phyloP scores from a whole-genome alignment of 2,113 vertebrate genomes.

The cattle (Bos taurus) region DNA sequence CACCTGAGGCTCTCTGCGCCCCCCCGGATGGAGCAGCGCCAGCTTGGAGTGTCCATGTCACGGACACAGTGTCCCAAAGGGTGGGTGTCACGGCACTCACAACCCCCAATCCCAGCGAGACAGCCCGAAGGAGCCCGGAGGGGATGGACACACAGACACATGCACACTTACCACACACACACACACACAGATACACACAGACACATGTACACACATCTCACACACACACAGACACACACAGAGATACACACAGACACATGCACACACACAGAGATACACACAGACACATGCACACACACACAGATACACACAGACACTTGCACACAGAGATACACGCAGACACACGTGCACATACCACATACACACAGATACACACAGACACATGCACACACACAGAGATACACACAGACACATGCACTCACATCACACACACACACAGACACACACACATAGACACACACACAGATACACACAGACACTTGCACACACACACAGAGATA shows the following conservation, averaged over 20 bases:
- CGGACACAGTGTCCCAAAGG: background rate
- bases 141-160: background rate
- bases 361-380: too few species aligned
- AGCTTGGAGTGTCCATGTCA: fast-evolving
- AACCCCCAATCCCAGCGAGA: background rate
- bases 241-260: too few species aligned
- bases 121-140: background rate
- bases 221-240: too few species aligned
- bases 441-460: background rate
- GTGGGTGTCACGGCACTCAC: background rate
- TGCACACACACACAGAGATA: background rate
- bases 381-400: too few species aligned
- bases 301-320: too few species aligned
- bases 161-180: background rate
- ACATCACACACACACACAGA: background rate
- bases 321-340: too few species aligned
- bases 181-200: background rate
- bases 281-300: too few species aligned
- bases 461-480: background rate
- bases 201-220: background rate
- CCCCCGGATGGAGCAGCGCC: background rate
- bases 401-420: too few species aligned
- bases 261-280: too few species aligned
- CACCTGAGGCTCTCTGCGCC: background rate
- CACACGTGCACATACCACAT: too few species aligned